A percentile compares a stretch with the other conserved stretches of the same genome.
Conservation (phyloP, 2,797 vertebrate genomes). For the Squalus acanthias region DNA sequence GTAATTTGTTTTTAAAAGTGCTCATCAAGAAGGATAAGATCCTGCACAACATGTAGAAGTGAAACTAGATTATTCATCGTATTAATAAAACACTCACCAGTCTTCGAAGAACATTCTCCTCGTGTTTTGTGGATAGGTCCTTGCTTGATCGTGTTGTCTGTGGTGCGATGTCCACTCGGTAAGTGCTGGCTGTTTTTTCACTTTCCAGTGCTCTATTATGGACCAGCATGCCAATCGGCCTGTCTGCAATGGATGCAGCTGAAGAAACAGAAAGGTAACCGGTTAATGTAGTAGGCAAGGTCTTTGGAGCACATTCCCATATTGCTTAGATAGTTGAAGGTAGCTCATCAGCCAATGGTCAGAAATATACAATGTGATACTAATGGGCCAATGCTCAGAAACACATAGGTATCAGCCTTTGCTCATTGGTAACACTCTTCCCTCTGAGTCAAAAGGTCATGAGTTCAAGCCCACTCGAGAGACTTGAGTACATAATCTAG, state of each 20-base stretch:
- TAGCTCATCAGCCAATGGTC: not conserved
- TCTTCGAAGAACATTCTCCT: conserved; percentile 22
- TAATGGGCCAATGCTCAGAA: not conserved
- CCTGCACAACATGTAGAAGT: not conserved
- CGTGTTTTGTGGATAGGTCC: not conserved
- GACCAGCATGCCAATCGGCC: not conserved
- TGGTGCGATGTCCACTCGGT: not conserved
- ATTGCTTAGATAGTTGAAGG: not conserved
- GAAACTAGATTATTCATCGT: not conserved
- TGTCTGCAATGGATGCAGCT: not conserved
- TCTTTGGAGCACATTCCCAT: not conserved
- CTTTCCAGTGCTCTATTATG: not conserved
- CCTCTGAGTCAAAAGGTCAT: not conserved
- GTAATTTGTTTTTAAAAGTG: not conserved
- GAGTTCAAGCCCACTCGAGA: not conserved
- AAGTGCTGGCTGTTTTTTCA: not conserved
- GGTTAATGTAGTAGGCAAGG: not conserved
- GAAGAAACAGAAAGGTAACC: not conserved
- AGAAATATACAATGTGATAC: not conserved
- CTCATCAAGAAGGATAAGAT: not conserved
- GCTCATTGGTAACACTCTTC: not conserved
- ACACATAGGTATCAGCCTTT: not conserved
- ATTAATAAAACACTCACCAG: conserved; percentile 4
- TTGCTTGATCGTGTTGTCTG: not conserved
- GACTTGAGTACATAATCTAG: not conserved